Base-by-base conservation (phyloP, 2,797 vertebrate species). In the Coccyzus lansbergi region DNA sequence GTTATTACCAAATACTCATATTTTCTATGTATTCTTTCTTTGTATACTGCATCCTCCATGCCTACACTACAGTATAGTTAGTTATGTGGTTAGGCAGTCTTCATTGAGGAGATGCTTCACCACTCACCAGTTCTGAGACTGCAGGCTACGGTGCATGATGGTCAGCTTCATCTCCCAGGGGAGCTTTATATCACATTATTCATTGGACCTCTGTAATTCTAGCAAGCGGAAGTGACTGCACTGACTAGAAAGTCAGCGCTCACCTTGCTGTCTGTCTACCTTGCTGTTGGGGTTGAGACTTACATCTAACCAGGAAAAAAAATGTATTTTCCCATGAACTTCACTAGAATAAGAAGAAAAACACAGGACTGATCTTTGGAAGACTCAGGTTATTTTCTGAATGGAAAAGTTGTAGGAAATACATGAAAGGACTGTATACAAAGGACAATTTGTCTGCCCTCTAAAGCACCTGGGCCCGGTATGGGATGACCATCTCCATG, bases 391-490 rank as follows among this genome's bases (percentile, higher is more conserved):
- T n/a, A 51, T 12, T 76, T 90, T 87, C 60, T 88, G 38, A 7
- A 51, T 48, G 5, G 33, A 44, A 63, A 62, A 82, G 6, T 51
- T 58, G 42, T 0, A 85, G 83, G 85, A 87, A 89, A 87, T 3
- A 44, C 19, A 7, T 33, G 3, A 79, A 83, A 96, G 72, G 9
- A 20, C 40, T 62, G 29, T 6, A 21, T 64, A 5, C 14, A 52
- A 53, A 72, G 14, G 25, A 25, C 7, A 3, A 7, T 70, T n/a
- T 63, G 20, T 6, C 49, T 75, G 58, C 62, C 49, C 11, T 44
- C 34, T 38, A 22, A 83, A 74, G 16, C 11, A 58, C 3, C 24
- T 55, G n/a, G n/a, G 19, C 29, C 34, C 15, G 0, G 0, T 16
- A 36, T 64, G 18, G 38, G 6, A 7, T 60, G 28, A 34, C 9